Percentiles rank a stretch among this genome's conserved stretches.
Conservation (phyloP, 2,797 vertebrate genomes). For the Cirrhinus molitorella region DNA sequence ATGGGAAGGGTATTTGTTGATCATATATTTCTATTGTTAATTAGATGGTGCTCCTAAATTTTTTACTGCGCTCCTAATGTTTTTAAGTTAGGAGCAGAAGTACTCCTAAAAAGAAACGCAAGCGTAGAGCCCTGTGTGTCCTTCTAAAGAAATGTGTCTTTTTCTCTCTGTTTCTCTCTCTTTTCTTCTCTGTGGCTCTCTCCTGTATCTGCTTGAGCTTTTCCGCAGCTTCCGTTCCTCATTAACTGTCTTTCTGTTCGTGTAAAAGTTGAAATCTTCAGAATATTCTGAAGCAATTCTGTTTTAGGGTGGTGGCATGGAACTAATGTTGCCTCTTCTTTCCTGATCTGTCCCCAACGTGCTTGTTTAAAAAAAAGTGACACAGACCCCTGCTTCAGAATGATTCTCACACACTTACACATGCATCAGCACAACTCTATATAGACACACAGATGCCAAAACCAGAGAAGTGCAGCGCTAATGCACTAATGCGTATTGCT, state of each 20-base stretch:
- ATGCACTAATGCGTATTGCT: constrained; percentile 65
- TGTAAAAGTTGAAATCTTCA: constrained; percentile 86
- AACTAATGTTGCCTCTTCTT: constrained; percentile 99
- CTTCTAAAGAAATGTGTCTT: constrained; percentile 64
- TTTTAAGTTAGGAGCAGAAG: no score
- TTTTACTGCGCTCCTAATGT: no score
- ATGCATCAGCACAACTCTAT: constrained; percentile 6
- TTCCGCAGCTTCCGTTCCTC: constrained; percentile 91
- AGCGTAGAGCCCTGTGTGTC: no score
- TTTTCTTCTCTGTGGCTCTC: constrained; percentile 40
- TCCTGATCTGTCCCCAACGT: constrained; percentile 91
- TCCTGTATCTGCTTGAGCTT: constrained; percentile 84
- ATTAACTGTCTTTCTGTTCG: constrained; percentile 78
- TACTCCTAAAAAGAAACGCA: no score
- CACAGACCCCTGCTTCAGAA: constrained; percentile 95
- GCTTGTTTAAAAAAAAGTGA: constrained; percentile 85
- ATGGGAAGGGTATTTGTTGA: no score
- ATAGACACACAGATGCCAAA: constrained; percentile 50
- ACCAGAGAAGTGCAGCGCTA: constrained; percentile 33
- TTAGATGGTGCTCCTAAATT: no score
- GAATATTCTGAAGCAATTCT: constrained; percentile 99
- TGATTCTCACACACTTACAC: constrained; percentile 72
- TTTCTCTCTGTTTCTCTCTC: constrained; percentile 52
- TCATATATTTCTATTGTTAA: no score
- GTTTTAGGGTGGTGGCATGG: constrained; percentile 99